These are phyloP conservation scores for Ptilorrhoa leucosticta DNA, from an alignment of 2,113 vertebrate species.

Conservation along the genomic window DNA sequence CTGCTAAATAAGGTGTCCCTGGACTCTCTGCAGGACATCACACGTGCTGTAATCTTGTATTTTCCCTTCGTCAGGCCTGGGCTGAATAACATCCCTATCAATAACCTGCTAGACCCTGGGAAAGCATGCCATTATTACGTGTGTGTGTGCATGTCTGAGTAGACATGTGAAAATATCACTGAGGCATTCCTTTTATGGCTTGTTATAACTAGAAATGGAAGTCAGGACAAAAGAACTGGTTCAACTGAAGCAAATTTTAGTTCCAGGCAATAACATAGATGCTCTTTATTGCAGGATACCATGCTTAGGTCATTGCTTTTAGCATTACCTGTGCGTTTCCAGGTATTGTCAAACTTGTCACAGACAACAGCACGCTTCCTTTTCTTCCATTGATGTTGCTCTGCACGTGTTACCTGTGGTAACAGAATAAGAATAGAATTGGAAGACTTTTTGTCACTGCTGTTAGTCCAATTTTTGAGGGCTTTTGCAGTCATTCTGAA, in stretches of 20 bases:
- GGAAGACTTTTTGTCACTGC: background rate
- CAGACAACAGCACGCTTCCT: background rate
- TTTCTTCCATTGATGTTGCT: background rate
- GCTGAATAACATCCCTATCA: background rate
- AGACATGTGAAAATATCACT: background rate
- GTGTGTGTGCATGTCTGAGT: too few species aligned
- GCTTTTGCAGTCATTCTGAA: background rate
- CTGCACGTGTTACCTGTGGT: background rate
- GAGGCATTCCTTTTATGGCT: background rate
- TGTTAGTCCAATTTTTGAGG: background rate
- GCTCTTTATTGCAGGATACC: background rate
- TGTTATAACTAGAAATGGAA: background rate
- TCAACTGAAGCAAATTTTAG: background rate
- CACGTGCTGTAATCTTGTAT: rapidly evolving
- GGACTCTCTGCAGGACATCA: background rate
- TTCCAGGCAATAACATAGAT: background rate
- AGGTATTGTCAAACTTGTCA: background rate
- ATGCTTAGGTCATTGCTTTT: background rate
- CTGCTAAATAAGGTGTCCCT: background rate
- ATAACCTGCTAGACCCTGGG: background rate
- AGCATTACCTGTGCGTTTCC: background rate
- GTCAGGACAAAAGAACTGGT: background rate
- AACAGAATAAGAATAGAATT: background rate
- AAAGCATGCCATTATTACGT: background rate
- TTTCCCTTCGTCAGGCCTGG: background rate